These are phyloP conservation scores for Barnardius zonarius DNA, from an alignment of 2,113 vertebrate species.

Conservation along the genomic window DNA sequence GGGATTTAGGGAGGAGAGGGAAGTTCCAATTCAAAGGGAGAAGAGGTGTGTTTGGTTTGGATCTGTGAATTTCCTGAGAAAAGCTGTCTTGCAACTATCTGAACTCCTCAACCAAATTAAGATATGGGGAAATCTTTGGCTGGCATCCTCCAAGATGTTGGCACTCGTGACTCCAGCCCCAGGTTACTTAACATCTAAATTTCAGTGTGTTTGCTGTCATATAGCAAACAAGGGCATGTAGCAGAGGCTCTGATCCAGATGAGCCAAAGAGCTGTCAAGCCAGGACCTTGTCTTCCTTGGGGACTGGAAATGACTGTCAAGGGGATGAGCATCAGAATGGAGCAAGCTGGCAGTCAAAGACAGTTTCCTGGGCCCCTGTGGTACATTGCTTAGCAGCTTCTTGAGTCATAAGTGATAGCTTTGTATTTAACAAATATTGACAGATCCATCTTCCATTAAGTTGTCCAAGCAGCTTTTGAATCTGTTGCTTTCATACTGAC, in stretches of 20 bases:
- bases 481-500: not conserved
- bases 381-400: not conserved
- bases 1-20: not conserved
- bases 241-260: not conserved
- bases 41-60: not conserved
- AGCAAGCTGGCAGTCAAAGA: not conserved
- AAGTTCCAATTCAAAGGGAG: not conserved
- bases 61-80: not conserved
- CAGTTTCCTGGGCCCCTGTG: not conserved
- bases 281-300: not conserved
- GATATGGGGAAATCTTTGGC: not conserved
- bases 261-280: not conserved
- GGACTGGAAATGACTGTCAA: not conserved
- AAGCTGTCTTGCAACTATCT: not conserved
- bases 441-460: constrained; percentile 12
- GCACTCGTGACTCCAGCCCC: not conserved
- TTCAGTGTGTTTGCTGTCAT: not conserved
- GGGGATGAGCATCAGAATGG: not conserved
- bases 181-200: not conserved
- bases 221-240: not conserved
- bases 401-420: not conserved
- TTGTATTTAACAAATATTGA: constrained; percentile 34
- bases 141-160: not conserved
- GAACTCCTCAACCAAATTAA: not conserved
- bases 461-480: constrained; percentile 25